A percentile compares a stretch with the other conserved stretches of the same genome.
Evolutionary conservation across 1,140 invertebrate species (phyloP).

Genomic region (Sinella curviseta): DNA sequence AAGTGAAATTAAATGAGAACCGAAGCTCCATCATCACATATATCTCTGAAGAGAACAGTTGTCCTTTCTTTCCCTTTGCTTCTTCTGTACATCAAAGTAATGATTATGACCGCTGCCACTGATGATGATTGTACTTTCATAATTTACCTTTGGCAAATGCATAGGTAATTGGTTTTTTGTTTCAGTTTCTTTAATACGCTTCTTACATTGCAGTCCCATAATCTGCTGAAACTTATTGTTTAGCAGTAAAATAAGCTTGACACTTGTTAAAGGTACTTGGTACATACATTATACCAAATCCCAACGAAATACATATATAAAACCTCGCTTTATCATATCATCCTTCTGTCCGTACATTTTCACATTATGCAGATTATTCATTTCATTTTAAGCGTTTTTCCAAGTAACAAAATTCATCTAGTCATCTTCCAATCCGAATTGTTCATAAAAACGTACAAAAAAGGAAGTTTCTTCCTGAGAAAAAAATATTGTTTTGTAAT

Average conservation of each 20-base stretch:
- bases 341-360: neutral
- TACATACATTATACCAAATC: neutral
- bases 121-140: neutral
- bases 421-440: neutral
- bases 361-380: neutral
- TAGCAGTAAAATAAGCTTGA: neutral
- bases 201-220: too few species aligned
- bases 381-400: neutral
- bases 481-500: slow-evolving; percentile 9
- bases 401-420: neutral
- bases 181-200: neutral
- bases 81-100: neutral
- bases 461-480: neutral
- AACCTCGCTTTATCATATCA: neutral
- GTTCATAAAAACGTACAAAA: slow-evolving; percentile 14
- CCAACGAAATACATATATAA: neutral
- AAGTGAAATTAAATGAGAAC: too few species aligned
- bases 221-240: neutral
- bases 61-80: too few species aligned
- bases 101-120: neutral
- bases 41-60: too few species aligned
- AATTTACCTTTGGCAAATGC: slow-evolving; percentile 21
- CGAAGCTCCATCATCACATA: too few species aligned
- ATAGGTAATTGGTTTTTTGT: slow-evolving; percentile 22
- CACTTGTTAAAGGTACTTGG: neutral